Evolutionary conservation across 1,140 invertebrate genomes (phyloP).

Genomic region (Papilio xuthus): DNA sequence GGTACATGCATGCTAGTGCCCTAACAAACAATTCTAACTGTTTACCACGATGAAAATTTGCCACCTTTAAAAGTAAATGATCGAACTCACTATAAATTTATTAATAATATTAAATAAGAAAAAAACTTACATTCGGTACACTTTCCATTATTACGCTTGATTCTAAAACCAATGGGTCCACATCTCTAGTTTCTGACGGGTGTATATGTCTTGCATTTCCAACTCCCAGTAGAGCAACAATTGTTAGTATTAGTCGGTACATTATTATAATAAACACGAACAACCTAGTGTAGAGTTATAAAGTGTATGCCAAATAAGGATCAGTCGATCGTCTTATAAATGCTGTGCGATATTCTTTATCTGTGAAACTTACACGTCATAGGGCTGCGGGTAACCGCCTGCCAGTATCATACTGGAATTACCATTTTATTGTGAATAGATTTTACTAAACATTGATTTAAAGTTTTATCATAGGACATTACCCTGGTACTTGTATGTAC

Average conservation of each 20-base stretch:
- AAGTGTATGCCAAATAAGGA: constrained; percentile 28
- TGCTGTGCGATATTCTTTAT: constrained; percentile 21
- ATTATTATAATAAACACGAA: neutral
- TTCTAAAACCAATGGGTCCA: constrained; percentile 3
- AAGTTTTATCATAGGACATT: too few species aligned
- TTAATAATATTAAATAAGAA: too few species aligned
- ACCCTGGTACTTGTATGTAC: too few species aligned
- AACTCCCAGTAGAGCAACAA: constrained; percentile 8
- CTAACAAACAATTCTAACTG: too few species aligned
- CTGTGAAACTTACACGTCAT: constrained; percentile 18
- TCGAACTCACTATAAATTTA: too few species aligned
- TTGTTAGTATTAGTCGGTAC: neutral
- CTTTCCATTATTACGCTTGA: constrained; percentile 41
- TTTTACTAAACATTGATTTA: neutral
- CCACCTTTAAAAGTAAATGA: too few species aligned
- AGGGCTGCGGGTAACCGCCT: constrained; percentile 10
- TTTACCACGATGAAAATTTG: too few species aligned
- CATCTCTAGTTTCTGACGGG: constrained; percentile 29
- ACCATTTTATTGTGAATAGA: neutral
- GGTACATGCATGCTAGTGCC: too few species aligned
- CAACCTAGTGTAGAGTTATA: neutral
- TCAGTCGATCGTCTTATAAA: constrained; percentile 30
- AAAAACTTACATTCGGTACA: constrained; percentile 45
- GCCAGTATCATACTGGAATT: neutral
- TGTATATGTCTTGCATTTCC: constrained; percentile 52